A percentile compares a stretch with the other conserved stretches of the same genome.
Evolutionary conservation across 2,797 vertebrate genomes (phyloP).

Genomic region (Scleropages formosus): DNA sequence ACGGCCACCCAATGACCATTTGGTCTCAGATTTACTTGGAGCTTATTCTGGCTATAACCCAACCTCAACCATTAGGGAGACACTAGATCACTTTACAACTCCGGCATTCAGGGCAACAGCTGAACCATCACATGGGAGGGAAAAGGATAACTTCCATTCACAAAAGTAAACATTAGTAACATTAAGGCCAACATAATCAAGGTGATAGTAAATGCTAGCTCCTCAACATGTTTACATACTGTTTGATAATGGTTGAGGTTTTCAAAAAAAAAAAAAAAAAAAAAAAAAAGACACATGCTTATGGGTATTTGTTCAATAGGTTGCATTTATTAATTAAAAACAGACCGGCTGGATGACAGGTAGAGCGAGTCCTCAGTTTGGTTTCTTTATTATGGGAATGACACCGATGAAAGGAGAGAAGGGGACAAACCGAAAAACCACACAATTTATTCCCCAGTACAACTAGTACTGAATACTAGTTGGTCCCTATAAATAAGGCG

Average conservation of each 20-base stretch:
- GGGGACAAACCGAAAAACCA: slow-evolving; percentile 40
- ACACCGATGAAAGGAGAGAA: slow-evolving; percentile 52
- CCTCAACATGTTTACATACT: too few species aligned
- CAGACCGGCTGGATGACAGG: slow-evolving; percentile 49
- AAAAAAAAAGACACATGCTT: background rate
- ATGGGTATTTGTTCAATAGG: slow-evolving; percentile 58
- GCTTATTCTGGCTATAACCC: slow-evolving; percentile 59
- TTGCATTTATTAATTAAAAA: slow-evolving; percentile 80
- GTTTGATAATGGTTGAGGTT: too few species aligned
- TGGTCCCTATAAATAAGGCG: slow-evolving; percentile 77
- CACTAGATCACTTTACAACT: slow-evolving; percentile 47
- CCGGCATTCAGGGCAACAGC: slow-evolving; percentile 39
- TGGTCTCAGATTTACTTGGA: slow-evolving; percentile 31
- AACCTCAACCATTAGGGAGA: slow-evolving; percentile 46
- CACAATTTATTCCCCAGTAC: slow-evolving; percentile 60
- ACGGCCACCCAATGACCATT: background rate
- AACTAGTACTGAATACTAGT: slow-evolving; percentile 81
- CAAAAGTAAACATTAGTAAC: background rate
- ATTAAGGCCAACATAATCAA: too few species aligned
- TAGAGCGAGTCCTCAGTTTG: slow-evolving; percentile 42
- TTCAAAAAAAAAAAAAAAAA: too few species aligned
- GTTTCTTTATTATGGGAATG: slow-evolving; percentile 69
- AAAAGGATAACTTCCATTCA: background rate
- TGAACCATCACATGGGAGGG: background rate
- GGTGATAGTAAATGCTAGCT: too few species aligned